Evolutionary conservation across 2,888 invertebrate genomes (phyloP).

Genomic region (Mesochorus sp.): DNA sequence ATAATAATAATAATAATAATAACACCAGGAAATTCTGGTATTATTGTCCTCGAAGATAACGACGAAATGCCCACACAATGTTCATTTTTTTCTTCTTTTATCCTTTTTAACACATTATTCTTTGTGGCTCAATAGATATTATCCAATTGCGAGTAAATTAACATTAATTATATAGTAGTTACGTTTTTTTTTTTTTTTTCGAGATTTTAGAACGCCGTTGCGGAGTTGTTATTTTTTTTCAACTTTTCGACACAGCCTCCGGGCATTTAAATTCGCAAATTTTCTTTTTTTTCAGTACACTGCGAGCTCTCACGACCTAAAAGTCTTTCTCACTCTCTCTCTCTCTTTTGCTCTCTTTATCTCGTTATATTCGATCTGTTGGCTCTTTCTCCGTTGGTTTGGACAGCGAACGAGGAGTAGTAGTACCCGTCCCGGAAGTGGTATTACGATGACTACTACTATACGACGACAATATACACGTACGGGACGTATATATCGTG

Average conservation of each 20-base stretch:
- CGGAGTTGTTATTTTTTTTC: neutral
- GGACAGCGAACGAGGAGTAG: slow-evolving; percentile 25
- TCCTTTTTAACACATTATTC: too few species aligned
- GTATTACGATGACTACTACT: slow-evolving; percentile 46
- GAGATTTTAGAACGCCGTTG: neutral
- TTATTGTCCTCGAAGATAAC: neutral
- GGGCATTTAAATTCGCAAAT: slow-evolving; percentile 26
- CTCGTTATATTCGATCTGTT: slow-evolving; percentile 1
- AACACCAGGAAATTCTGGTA: neutral
- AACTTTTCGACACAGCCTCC: slow-evolving; percentile 14
- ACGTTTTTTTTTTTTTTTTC: slow-evolving; percentile 11
- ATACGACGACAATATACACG: slow-evolving; percentile 30
- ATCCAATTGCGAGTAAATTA: too few species aligned
- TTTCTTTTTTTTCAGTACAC: slow-evolving; percentile 34
- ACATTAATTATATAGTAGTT: too few species aligned
- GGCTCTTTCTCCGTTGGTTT: slow-evolving; percentile 34
- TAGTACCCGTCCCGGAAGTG: slow-evolving; percentile 56
- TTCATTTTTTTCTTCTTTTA: neutral
- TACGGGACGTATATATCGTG: neutral
- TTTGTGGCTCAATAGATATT: too few species aligned
- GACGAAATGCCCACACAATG: neutral
- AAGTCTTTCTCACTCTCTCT: slow-evolving; percentile 11
- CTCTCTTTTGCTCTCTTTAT: slow-evolving; percentile 20
- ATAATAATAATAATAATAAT: neutral
- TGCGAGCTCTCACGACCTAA: slow-evolving; percentile 55